Evolutionary conservation across 2,888 invertebrate genomes (phyloP).

Genomic region (Phrixothrix hirtus): DNA sequence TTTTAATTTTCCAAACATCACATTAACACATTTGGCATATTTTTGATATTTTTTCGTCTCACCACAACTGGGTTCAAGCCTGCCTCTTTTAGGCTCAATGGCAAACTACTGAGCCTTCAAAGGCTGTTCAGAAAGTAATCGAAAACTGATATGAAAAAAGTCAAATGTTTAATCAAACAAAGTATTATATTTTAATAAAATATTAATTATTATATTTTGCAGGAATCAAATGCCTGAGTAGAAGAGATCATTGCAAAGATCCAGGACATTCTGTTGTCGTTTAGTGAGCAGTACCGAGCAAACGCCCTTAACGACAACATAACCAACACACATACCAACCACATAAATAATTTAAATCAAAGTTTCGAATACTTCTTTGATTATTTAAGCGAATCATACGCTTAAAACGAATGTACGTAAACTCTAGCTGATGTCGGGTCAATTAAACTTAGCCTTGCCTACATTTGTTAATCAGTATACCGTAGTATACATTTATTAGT

Average conservation of each 20-base stretch:
- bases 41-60: no score
- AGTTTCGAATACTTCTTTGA: conserved; percentile 67
- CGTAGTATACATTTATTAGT: conserved; percentile 13
- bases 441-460: conserved; percentile 30
- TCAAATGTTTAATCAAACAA: no score
- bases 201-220: no score
- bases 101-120: no score
- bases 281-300: conserved; percentile 67
- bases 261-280: conserved; percentile 77
- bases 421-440: conserved; percentile 26
- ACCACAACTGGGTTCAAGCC: no score
- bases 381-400: conserved; percentile 68
- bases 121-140: conserved; percentile 1
- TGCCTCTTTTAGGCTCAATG: no score
- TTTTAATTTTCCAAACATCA: no score
- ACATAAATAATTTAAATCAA: conserved; percentile 58
- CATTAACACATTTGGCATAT: no score
- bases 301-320: conserved; percentile 55
- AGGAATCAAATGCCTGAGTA: conserved; percentile 90
- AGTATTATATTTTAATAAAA: no score
- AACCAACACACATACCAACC: conserved; percentile 47
- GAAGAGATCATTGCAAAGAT: conserved; percentile 85
- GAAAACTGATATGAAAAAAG: no score
- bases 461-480: conserved; percentile 19
- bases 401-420: conserved; percentile 52